A percentile compares a stretch with the other conserved stretches of the same genome.
Conservation (phyloP, 2,888 invertebrate species). For the Timema cristinae region DNA sequence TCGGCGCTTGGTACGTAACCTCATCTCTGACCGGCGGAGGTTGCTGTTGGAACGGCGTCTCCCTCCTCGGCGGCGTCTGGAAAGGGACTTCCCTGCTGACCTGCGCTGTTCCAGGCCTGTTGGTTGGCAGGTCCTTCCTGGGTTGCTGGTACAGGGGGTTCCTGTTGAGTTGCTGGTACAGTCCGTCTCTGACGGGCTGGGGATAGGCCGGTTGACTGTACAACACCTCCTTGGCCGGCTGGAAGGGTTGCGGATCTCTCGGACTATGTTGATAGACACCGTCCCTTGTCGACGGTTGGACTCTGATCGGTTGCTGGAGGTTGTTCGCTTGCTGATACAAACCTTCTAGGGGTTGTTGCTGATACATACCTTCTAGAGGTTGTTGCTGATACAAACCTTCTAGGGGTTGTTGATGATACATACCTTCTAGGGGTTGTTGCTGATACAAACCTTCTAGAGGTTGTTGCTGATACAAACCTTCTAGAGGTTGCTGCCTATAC, state of each 20-base stretch:
- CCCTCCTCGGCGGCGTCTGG: no score
- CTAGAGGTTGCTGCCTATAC: background rate
- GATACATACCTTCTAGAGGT: background rate
- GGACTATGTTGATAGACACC: background rate
- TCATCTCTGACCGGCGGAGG: no score
- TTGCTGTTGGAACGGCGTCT: no score
- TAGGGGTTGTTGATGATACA: background rate
- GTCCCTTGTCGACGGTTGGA: background rate
- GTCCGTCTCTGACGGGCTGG: no score
- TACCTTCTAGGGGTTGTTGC: background rate
- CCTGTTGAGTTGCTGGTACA: background rate
- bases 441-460: conserved; percentile 2
- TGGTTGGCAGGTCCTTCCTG: conserved; percentile 10
- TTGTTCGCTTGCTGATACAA: conserved; percentile 8
- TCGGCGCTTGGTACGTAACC: no score
- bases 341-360: background rate
- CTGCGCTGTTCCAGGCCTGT: background rate
- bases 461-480: background rate
- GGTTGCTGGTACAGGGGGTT: conserved; percentile 6
- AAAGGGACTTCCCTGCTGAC: no score
- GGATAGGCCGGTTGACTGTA: no score
- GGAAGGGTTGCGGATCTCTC: background rate
- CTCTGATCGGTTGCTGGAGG: conserved; percentile 5
- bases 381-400: background rate
- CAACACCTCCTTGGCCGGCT: no score